These are phyloP conservation scores for Hermaeophaga mercurialis DNA, from an alignment of 2,888 invertebrate species.

Conservation along the genomic window DNA sequence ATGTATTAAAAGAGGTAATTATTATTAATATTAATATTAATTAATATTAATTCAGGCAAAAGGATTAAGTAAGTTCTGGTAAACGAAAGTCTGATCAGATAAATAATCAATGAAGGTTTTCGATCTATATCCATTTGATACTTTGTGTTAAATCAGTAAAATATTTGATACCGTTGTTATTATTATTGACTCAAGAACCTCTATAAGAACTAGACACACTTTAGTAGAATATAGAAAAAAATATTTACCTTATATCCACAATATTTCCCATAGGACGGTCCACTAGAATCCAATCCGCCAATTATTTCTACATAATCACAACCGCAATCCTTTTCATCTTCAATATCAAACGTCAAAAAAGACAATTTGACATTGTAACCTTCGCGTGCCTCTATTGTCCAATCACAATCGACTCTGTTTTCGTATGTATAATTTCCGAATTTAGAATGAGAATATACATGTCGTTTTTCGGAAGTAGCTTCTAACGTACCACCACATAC, in stretches of 20 bases:
- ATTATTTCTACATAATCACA: conserved; percentile 95
- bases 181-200: no score
- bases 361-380: conserved; percentile 82
- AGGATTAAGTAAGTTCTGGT: no score
- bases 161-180: no score
- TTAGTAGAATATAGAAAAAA: no score
- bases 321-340: conserved; percentile 89
- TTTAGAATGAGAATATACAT: conserved; percentile 93
- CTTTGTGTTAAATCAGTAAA: no score
- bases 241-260: conserved; percentile 67
- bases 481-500: conserved; percentile 93
- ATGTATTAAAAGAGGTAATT: no score
- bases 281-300: conserved; percentile 85
- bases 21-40: no score
- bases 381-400: conserved; percentile 86
- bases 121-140: no score
- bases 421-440: conserved; percentile 93
- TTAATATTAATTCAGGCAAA: no score
- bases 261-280: conserved; percentile 79
- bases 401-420: conserved; percentile 89
- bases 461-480: conserved; percentile 75
- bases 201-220: no score
- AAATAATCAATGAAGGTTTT: no score
- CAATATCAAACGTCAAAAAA: conserved; percentile 88
- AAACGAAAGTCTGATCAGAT: no score